Percentiles rank a stretch among this genome's conserved stretches.
Evolutionary conservation across 2,888 invertebrate species (phyloP).

Genomic region (Lasioglossum oenotherae): DNA sequence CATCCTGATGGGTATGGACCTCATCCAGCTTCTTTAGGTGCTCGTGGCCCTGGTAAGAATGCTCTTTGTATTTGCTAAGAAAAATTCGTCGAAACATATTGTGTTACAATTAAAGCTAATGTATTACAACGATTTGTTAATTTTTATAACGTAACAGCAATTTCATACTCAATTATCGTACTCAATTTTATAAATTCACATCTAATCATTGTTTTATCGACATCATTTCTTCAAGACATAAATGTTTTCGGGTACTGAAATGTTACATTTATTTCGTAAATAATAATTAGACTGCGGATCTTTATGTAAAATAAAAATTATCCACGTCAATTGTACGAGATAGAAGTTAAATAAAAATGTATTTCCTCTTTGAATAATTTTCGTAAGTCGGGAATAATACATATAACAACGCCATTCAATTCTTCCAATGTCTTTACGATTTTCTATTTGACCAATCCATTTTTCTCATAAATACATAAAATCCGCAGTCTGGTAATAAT

Average conservation of each 20-base stretch:
- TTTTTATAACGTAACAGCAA: not conserved
- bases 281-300: not conserved
- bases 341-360: too few relatives aligned
- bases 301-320: too few relatives aligned
- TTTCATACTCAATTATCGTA: not conserved
- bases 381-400: too few relatives aligned
- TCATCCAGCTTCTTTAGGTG: conserved; percentile 79
- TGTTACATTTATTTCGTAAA: not conserved
- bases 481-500: not conserved
- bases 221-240: not conserved
- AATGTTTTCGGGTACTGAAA: not conserved
- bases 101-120: not conserved
- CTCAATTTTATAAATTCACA: not conserved
- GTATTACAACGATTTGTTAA: not conserved
- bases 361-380: too few relatives aligned
- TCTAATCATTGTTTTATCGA: not conserved
- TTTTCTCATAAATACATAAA: too few relatives aligned
- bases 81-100: not conserved
- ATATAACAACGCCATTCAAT: too few relatives aligned
- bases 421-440: too few relatives aligned
- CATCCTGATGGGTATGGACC: conserved; percentile 83
- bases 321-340: too few relatives aligned
- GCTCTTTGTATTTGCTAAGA: not conserved
- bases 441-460: too few relatives aligned
- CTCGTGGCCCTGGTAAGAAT: conserved; percentile 80